Conservation (phyloP, 2,113 vertebrate species). For the Ptilonorhynchus violaceus region DNA sequence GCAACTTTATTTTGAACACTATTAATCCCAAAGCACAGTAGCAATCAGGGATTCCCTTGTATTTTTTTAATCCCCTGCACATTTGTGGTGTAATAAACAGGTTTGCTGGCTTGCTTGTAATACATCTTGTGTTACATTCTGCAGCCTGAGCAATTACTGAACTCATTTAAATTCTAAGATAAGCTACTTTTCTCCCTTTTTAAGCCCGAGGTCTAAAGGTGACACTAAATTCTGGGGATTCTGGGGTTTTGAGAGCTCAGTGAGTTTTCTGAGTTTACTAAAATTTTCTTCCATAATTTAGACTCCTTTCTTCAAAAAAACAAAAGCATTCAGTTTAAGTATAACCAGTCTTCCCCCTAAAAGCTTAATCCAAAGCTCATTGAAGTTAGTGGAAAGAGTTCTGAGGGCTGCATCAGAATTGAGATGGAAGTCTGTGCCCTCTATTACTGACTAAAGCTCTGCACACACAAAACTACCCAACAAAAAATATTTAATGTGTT, state of each 20-base stretch:
- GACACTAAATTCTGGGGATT: not conserved
- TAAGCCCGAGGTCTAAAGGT: not conserved
- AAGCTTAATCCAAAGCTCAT: not conserved
- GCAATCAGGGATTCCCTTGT: not conserved
- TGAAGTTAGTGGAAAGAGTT: not conserved
- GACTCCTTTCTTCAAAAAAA: not conserved
- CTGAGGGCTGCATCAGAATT: not conserved
- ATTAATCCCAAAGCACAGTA: constrained; percentile 5
- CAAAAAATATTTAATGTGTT: not conserved
- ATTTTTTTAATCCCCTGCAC: not conserved
- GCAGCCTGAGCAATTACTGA: not conserved
- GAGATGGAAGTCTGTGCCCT: constrained; percentile 24
- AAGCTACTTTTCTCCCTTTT: constrained; percentile 31
- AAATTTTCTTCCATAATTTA: not conserved
- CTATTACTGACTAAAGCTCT: not conserved
- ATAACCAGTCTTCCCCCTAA: not conserved
- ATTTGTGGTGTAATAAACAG: not conserved
- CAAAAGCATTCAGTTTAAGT: not conserved
- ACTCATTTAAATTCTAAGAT: constrained; percentile 35
- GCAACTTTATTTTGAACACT: not conserved
- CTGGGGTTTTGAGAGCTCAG: not conserved
- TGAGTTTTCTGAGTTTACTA: not conserved
- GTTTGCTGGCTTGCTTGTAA: constrained; percentile 18
- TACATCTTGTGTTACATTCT: not conserved
- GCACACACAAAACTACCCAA: not conserved